Base-by-base conservation (phyloP, 2,797 vertebrate genomes). In the Tauraco hartlaubi region DNA sequence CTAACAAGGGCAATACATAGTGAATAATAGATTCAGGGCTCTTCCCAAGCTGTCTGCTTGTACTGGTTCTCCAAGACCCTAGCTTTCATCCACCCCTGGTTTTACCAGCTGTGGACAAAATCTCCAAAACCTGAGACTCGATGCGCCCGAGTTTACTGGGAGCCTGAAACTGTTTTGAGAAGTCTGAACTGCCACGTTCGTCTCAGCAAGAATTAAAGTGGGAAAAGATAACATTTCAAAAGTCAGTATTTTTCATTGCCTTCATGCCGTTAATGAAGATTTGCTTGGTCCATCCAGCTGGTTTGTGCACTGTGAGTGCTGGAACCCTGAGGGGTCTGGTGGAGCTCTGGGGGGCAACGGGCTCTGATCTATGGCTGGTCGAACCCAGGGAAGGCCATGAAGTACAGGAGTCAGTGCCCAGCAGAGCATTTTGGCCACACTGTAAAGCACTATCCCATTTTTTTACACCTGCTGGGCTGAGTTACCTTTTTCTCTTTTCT, bases 201-300 rank as follows among this genome's bases (percentile, higher is more conserved):
- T 11, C 31, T 41, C 61, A 31, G 15, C 19, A 21, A 37, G 22
- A 41, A 18, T 4, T 31, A 4, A 51, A 26, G 33, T 23, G 22
- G 33, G 25, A 76, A 55, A 54, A 22, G 10, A 4, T 25, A 37
- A 1, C 23, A 1, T 43, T 85, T 83, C 49, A 46, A n/a, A 49
- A 43, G 12, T 1, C 59, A 74, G 2, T 5, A 1, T 4, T 68
- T 12, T 11, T 46, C 23, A 5, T 28, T 31, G 3, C 22, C 37
- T 72, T 52, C 0, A 0, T 33, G 28, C 5, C 64, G 1, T 3
- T n/a, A 8, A 16, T 0, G 23, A 81, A 78, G 54, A 31, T 12
- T 49, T 54, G 3, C 0, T 0, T 8, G 13, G 4, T n/a, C 28
- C 41, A 9, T 12, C 35, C 74, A 44, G 8, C 15, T 61, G 48